These are phyloP conservation scores for Craterocephalus amniculus DNA, from an alignment of 2,797 vertebrate species.

Conservation along the genomic window DNA sequence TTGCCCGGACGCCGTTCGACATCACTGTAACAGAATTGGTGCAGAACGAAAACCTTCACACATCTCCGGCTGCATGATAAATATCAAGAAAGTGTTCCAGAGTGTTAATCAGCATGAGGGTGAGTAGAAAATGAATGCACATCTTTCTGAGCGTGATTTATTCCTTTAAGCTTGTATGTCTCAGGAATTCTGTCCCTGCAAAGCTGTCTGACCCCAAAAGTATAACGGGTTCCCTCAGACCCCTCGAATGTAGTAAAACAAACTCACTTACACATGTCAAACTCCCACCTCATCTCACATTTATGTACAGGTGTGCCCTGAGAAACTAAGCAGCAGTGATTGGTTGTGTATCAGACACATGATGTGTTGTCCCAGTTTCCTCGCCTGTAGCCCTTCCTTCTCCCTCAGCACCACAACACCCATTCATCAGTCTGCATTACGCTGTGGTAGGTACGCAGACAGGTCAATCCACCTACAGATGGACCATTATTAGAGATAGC, in stretches of 20 bases:
- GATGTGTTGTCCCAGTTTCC: slow-evolving; percentile 44
- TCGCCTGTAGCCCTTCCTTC: slow-evolving; percentile 34
- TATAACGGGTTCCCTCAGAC: not conserved
- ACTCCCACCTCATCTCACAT: not conserved
- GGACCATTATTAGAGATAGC: slow-evolving; percentile 59
- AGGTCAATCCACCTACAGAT: slow-evolving; percentile 68
- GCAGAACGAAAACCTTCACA: too few species aligned
- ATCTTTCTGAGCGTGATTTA: too few species aligned
- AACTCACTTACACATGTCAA: not conserved
- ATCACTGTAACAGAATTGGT: too few species aligned
- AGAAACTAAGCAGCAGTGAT: slow-evolving; percentile 24
- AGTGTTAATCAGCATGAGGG: too few species aligned
- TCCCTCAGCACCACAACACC: slow-evolving; percentile 28
- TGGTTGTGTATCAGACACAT: slow-evolving; percentile 41
- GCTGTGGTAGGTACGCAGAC: slow-evolving; percentile 62
- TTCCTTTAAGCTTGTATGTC: slow-evolving; percentile 7
- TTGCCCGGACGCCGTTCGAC: too few species aligned
- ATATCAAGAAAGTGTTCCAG: too few species aligned
- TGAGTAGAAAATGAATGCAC: too few species aligned
- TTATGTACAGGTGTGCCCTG: slow-evolving; percentile 21
- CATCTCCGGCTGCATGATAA: too few species aligned
- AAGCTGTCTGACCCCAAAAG: not conserved
- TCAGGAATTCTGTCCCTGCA: not conserved
- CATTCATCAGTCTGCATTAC: slow-evolving; percentile 76
- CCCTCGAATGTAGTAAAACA: not conserved